Evolutionary conservation across 2,888 invertebrate species (phyloP), one percentile per base, ranked within the genome.

Genomic region (Sphecodes monilicornis): DNA sequence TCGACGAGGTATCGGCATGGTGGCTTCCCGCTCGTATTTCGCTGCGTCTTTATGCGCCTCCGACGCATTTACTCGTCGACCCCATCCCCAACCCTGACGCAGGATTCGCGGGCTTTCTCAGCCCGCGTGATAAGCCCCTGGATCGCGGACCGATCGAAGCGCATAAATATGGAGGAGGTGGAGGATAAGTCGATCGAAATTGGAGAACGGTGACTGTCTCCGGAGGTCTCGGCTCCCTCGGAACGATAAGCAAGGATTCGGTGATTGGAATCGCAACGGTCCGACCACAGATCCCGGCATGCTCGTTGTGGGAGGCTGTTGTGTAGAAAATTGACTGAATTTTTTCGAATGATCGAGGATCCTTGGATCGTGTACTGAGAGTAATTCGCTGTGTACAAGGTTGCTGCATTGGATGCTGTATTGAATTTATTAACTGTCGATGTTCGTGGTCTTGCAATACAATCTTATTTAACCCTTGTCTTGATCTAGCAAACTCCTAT

Each of bases 21-120:
- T 82, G 85, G 70, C 80, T 84, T 72, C 86, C 69, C 86, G 88
- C 87, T 90, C 86, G 86, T 88, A 87, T 87, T 90, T 90, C 88
- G 87, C 90, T 90, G 87, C 80, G 87, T 90, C 85, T 86, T 90
- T 89, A 88, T 88, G 86, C 88, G 83, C 88, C 85, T 86, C 75
- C 82, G 82, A 85, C 83, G 86, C 78, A 87, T 87, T 88, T 86
- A 84, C 87, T 81, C 82, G 76, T 29, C 60, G 60, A 60, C 60
- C 60, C 60, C 60, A 60, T 16, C 60, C 16, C 60, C 6, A 29
- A 22, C 43, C 69, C 57, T 43, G 71, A 26, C 41, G 26, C n/a
- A 46, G 60, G 26, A 41, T 50, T 57, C 22, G 46, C 70, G 32
- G 60, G 66, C 76, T 81, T 84, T 76, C 74, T 76, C 77, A 39